Evolutionary conservation across 2,797 vertebrate species (phyloP), one percentile per base, ranked within the genome.

Genomic region (Ispidina lecontei): DNA sequence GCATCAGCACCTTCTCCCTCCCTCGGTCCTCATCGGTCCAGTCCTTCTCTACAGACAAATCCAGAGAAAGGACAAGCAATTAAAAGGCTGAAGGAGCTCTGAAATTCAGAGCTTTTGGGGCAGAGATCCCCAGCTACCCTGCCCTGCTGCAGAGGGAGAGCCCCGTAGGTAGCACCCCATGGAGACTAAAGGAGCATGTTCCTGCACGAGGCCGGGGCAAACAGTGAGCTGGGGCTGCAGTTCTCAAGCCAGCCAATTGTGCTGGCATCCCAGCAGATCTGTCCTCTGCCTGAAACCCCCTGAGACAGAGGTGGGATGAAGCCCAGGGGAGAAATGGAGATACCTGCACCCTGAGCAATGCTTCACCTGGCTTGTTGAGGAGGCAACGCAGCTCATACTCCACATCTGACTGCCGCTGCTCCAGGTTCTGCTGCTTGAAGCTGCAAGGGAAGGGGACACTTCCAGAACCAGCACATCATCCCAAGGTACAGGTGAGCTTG

Each of bases 1-100:
- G 97, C 99, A 99, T 99, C 81, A 99, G 96, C 97, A 99, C 98
- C 96, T 98, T 98, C 80, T 99, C 99, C 78, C 99, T 98, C 77
- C 91, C 97, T 84, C 98, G 98, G 96, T 99, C 99, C 64, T 99
- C 99, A 1, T 98, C 98, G 0, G 98, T 98, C 99, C 99, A 99
- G 92, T 99, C 99, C 97, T 99, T 99, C 91, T 99, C 99, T 99
- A 97, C 51, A 56, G 54, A 22, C 76, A 43, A 93, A 83, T 7
- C 59, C 76, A 59, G 5, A 91, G 43, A 67, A 89, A 93, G 20
- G 25, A 23, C 14, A 79, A 10, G 33, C 26, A 35, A 44, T 94
- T 93, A 94, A 46, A 86, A 6, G 35, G n/a, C 46, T 92, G 91
- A 77, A 91, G 43, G 17, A 78, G 65, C 22, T 35, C 65, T n/a